A percentile compares a stretch with the other conserved stretches of the same genome.
Evolutionary conservation across 2,888 invertebrate genomes (phyloP).

Genomic region (Shargacucullia verbasci): DNA sequence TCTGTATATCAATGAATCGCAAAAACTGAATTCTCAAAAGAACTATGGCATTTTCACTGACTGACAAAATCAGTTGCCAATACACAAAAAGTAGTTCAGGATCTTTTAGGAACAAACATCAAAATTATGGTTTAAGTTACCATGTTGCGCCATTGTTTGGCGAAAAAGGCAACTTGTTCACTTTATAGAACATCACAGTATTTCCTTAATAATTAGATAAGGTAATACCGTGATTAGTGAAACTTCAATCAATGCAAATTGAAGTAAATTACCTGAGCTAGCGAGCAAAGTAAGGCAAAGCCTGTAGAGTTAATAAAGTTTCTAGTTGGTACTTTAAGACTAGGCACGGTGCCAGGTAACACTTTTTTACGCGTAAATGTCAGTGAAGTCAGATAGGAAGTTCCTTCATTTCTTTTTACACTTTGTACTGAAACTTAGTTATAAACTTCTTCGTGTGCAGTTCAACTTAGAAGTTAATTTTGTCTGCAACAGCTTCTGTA

Average conservation of each 20-base stretch:
- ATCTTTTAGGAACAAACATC: too few relatives aligned
- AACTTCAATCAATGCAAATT: slow-evolving; percentile 25
- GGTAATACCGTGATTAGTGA: slow-evolving; percentile 17
- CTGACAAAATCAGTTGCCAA: too few relatives aligned
- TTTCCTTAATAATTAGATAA: slow-evolving; percentile 20
- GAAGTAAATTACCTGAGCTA: slow-evolving; percentile 36
- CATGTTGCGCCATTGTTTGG: not conserved
- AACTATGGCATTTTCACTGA: too few relatives aligned
- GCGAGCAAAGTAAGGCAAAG: slow-evolving; percentile 10
- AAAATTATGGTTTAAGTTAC: not conserved
- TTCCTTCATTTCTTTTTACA: slow-evolving; percentile 24
- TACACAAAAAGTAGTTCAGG: too few relatives aligned
- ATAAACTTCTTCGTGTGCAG: slow-evolving; percentile 11
- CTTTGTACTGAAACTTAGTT: slow-evolving; percentile 33
- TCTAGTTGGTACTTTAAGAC: slow-evolving; percentile 12
- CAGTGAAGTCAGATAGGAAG: slow-evolving; percentile 15
- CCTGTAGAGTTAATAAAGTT: slow-evolving; percentile 34
- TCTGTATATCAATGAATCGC: too few relatives aligned
- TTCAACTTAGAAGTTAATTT: slow-evolving; percentile 30
- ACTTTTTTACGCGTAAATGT: slow-evolving; percentile 39
- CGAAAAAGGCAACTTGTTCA: not conserved
- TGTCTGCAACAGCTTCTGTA: not conserved
- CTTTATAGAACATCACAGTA: slow-evolving; percentile 7
- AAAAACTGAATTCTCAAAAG: too few relatives aligned
- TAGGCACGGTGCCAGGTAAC: slow-evolving; percentile 41